Conservation (phyloP, 2,113 vertebrate genomes). For the Megalops atlanticus region DNA sequence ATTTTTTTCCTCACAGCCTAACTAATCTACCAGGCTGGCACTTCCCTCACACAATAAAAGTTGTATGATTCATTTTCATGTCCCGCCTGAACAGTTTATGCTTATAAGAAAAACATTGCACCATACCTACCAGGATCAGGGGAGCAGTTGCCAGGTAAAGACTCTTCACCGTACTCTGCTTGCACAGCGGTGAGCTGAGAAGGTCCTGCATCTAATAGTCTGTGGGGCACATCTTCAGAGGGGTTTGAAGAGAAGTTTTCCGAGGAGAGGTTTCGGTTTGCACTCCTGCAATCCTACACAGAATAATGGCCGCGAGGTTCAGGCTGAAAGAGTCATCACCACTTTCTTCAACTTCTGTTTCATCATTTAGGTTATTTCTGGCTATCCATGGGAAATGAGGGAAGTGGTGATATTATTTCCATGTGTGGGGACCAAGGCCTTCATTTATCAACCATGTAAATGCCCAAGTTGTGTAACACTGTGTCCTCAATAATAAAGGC, state of each 20-base stretch:
- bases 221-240: conserved; percentile 1
- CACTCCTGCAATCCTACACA: neutral
- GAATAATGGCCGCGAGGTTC: too few species aligned
- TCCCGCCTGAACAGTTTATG: neutral
- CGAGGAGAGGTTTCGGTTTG: too few species aligned
- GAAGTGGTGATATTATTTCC: too few species aligned
- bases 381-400: too few species aligned
- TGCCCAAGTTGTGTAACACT: too few species aligned
- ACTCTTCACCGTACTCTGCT: neutral
- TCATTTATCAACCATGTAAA: too few species aligned
- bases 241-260: neutral
- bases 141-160: neutral
- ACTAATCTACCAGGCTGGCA: conserved; percentile 42
- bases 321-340: too few species aligned
- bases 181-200: neutral
- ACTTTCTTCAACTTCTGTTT: too few species aligned
- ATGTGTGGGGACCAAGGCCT: too few species aligned
- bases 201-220: neutral
- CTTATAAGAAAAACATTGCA: neutral
- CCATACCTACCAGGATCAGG: conserved; percentile 7
- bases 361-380: too few species aligned
- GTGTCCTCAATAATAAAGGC: too few species aligned
- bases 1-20: conserved; percentile 36
- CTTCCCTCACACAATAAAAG: conserved; percentile 33
- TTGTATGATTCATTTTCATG: neutral